Conservation (phyloP, 2,797 vertebrate genomes). For the Diceros bicornis region DNA sequence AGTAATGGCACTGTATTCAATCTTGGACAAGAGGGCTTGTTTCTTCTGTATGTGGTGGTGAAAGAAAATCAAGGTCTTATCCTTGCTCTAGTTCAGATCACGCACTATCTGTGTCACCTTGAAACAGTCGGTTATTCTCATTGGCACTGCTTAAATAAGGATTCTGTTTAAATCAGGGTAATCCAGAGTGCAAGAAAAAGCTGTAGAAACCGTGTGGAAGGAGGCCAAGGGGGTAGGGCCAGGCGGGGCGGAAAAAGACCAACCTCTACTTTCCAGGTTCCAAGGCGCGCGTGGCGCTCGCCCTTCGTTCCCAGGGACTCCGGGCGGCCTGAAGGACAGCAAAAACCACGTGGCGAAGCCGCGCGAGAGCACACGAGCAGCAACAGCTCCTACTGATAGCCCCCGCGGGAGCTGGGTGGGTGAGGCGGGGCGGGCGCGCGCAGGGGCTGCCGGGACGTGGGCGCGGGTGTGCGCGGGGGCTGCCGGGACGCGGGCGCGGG, state of each 20-base stretch:
- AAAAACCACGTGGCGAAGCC: accelerated
- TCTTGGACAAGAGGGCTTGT: background rate
- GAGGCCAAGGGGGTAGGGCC: background rate
- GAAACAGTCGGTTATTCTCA: background rate
- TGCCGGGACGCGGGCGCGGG: background rate
- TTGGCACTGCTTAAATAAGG: background rate
- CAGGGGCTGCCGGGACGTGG: accelerated
- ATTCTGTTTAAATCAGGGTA: background rate
- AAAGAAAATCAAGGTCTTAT: background rate
- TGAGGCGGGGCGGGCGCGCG: accelerated
- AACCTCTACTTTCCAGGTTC: background rate
- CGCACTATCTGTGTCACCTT: background rate
- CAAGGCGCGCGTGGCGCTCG: accelerated
- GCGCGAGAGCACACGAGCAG: accelerated
- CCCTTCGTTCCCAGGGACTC: background rate
- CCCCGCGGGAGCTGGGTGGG: background rate
- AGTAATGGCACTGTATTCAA: background rate
- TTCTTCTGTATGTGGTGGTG: background rate
- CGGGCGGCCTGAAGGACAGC: accelerated
- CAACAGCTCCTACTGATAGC: accelerated
- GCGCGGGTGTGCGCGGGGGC: no score
- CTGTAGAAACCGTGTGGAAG: background rate
- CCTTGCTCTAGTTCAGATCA: background rate
- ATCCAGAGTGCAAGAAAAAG: background rate
- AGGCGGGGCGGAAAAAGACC: background rate